phyloP scores from a whole-genome alignment of 2,113 vertebrate genomes.

The Glaucomys volans region DNA sequence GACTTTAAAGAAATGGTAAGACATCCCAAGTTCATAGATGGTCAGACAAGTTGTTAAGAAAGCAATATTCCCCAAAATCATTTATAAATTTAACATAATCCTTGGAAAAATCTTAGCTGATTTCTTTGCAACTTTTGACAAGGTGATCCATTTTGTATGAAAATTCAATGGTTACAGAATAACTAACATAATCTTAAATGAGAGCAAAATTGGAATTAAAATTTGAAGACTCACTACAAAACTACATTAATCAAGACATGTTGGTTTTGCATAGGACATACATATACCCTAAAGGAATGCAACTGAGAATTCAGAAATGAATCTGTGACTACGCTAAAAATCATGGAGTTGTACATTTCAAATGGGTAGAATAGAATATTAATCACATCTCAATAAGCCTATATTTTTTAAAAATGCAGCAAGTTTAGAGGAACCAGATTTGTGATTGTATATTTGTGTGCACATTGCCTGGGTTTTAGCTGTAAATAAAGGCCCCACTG shows the following conservation, averaged over 20 bases:
- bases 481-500: accelerated
- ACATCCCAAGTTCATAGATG: neutral
- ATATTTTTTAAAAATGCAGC: neutral
- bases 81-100: neutral
- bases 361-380: neutral
- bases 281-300: neutral
- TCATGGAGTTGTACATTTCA: neutral
- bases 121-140: neutral
- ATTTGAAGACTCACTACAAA: neutral
- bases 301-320: neutral
- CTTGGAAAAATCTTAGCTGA: neutral
- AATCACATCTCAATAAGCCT: neutral
- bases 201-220: neutral
- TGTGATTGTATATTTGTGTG: accelerated
- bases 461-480: accelerated
- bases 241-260: neutral
- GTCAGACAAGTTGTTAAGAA: no score
- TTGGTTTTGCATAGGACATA: neutral
- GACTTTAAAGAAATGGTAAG: neutral
- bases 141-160: neutral
- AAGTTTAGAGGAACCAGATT: neutral
- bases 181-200: neutral
- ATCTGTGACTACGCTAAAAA: neutral
- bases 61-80: neutral
- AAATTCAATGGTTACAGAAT: neutral